Evolutionary conservation across 2,888 invertebrate genomes (phyloP).

Genomic region (Drosophila suboccidentalis): DNA sequence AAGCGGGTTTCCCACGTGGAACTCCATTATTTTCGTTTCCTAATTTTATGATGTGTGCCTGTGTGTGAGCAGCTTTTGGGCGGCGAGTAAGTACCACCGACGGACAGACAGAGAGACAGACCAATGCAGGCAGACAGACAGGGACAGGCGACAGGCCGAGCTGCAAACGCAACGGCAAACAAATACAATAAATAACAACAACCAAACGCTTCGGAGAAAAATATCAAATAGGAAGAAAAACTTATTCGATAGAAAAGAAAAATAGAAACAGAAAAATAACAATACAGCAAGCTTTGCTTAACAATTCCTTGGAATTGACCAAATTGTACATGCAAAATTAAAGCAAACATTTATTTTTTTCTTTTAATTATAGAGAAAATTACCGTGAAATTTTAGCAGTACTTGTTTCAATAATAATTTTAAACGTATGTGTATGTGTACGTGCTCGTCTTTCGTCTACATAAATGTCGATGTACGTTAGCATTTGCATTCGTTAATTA

Average conservation of each 20-base stretch:
- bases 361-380: constrained; percentile 76
- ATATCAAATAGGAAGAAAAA: constrained; percentile 11
- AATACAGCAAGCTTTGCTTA: constrained; percentile 60
- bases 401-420: constrained; percentile 61
- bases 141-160: constrained; percentile 46
- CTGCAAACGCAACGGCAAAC: constrained; percentile 20
- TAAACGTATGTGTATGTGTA: constrained; percentile 58
- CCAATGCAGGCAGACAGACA: constrained; percentile 25
- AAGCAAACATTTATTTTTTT: constrained; percentile 63
- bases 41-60: constrained; percentile 71
- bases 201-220: constrained; percentile 60
- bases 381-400: constrained; percentile 78
- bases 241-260: constrained; percentile 24
- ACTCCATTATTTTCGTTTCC: constrained; percentile 66
- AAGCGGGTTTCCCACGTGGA: constrained; percentile 73
- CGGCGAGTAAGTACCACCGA: constrained; percentile 57
- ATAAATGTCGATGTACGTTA: constrained; percentile 60
- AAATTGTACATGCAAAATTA: constrained; percentile 73
- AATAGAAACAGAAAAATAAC: not conserved
- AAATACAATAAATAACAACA: constrained; percentile 52
- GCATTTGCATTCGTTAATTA: constrained; percentile 53
- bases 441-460: constrained; percentile 60
- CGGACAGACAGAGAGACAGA: constrained; percentile 15
- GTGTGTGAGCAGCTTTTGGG: constrained; percentile 59
- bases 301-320: constrained; percentile 49